Base-by-base conservation (phyloP, 1,140 invertebrate species). In the Epicauta chinensis region DNA sequence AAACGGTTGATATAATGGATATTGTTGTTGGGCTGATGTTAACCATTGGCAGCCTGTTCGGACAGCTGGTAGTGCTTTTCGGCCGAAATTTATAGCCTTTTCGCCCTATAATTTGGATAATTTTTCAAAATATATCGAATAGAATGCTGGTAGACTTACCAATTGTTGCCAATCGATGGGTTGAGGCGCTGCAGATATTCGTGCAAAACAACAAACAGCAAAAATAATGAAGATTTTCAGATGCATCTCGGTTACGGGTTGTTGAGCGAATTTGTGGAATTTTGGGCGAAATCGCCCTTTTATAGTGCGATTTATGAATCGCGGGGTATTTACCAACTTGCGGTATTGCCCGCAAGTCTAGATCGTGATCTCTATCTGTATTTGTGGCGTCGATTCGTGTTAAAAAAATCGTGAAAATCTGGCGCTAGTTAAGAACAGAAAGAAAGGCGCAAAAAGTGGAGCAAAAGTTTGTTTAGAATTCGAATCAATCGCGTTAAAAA, bases 121-220 rank as follows among this genome's bases (percentile, higher is more conserved):
- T 14, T 3, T n/a, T 40, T 32, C n/a, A n/a, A n/a, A n/a, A n/a
- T n/a, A n/a, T n/a, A n/a, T n/a, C n/a, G n/a, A n/a, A n/a, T n/a
- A n/a, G 23, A 23, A 23, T 23, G 4, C 23, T 23, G 7, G 4
- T 23, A n/a, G n/a, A 52, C 50, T 52, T 15, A 52, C 50, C 23
- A 52, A 10, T 44, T 52, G 38, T 1, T 35, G 13, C 40, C 39
- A 52, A n/a, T 45, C 38, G 10, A 52, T 23, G 3, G 50, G 50
- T 16, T 52, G 14, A n/a, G 50, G 50, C 3, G 41, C 41, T 10
- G 50, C 40, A 4, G 35, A 16, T 14, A 46, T 16, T 46, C 35
- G 23, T 12, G 14, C 23, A 13, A 44, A 2, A 44, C 11, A 13
- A 44, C 14, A 31, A n/a, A n/a, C n/a, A n/a, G 16, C 4, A 44